Base-by-base conservation (phyloP, 2,888 invertebrate species). In the Oscheius sp. region DNA sequence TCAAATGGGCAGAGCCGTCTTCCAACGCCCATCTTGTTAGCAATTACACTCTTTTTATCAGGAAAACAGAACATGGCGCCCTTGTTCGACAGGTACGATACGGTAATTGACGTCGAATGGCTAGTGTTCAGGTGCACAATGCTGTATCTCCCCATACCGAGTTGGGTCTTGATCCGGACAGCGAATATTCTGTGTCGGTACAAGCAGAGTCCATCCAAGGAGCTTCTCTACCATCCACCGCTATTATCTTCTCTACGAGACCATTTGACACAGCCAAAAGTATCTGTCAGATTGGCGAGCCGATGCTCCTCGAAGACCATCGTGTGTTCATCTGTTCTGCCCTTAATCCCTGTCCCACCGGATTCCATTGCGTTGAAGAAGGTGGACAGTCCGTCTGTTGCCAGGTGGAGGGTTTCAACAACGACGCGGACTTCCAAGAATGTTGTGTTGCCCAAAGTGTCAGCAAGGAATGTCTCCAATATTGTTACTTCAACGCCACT, bases 361-460 rank as follows among this genome's bases (percentile, higher is more conserved):
- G 69, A 2, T 75, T 46, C 63, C 52, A 69, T 25, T 83, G 80
- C 52, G 72, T 74, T 41, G 80, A 76, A 12, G 73, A 61, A 9
- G 73, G 71, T 0, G 78, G 77, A 55, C 68, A 78, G 23, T 53
- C 76, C 0, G 79, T 78, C 49, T 83, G 83, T 45, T 83, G 83
- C 59, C 81, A 74, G 27, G 9, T 25, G 2, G 56, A 58, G 18
- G 58, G 58, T 13, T 69, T 43, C 35, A 43, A 72, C 41, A 23
- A 63, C 7, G 74, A 76, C 0, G 69, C 70, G 21, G 76, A 80
- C 21, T 82, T 80, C 74, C 71, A 75, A 12, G 41, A 49, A 12
- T 83, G 83, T 66, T 83, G 83, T 64, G 69, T 52, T 16, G 76
- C 79, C n/a, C 76, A 76, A 58, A 76, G 74, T 55, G 76, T 83